phyloP scores from a whole-genome alignment of 64 coral and sea anemone genomes.

The Platygyra sinensis region DNA sequence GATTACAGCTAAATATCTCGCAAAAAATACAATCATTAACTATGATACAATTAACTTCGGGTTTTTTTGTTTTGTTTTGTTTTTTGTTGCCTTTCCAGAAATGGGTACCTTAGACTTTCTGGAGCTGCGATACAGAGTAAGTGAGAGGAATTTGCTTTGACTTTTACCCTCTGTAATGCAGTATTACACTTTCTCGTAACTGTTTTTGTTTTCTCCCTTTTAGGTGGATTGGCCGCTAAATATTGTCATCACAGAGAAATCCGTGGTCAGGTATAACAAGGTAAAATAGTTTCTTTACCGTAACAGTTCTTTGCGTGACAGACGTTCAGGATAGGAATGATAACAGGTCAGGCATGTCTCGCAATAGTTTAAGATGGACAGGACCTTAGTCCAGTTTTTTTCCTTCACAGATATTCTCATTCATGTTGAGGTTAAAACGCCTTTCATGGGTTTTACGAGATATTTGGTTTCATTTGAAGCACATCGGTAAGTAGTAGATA shows the following conservation, averaged over 20 bases:
- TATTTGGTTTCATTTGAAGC: constrained; percentile 92
- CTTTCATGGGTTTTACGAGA: constrained; percentile 91
- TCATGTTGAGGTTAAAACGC: constrained; percentile 89
- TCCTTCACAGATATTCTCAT: constrained; percentile 82
- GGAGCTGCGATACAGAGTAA: constrained; percentile 88
- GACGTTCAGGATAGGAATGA: too few species aligned
- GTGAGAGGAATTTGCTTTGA: background rate
- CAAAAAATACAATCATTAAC: too few species aligned
- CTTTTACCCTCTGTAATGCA: too few species aligned
- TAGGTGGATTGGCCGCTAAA: constrained; percentile 94
- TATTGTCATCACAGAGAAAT: constrained; percentile 95
- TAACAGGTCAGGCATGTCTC: too few species aligned
- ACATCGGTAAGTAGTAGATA: constrained; percentile 64
- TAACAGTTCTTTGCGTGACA: background rate
- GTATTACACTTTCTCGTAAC: too few species aligned
- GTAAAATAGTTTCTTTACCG: background rate
- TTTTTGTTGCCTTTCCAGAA: constrained; percentile 54
- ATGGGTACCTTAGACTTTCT: constrained; percentile 89
- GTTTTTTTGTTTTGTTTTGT: background rate
- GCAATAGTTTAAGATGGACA: too few species aligned
- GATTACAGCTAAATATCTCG: too few species aligned
- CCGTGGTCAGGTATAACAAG: constrained; percentile 94
- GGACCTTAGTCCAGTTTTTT: background rate
- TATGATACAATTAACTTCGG: too few species aligned
- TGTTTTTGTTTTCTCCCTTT: background rate